Percentiles rank a stretch among this genome's conserved stretches.
These are phyloP conservation scores for Sebastes schlegelii DNA, from an alignment of 2,113 vertebrate species.

Conservation along the genomic window DNA sequence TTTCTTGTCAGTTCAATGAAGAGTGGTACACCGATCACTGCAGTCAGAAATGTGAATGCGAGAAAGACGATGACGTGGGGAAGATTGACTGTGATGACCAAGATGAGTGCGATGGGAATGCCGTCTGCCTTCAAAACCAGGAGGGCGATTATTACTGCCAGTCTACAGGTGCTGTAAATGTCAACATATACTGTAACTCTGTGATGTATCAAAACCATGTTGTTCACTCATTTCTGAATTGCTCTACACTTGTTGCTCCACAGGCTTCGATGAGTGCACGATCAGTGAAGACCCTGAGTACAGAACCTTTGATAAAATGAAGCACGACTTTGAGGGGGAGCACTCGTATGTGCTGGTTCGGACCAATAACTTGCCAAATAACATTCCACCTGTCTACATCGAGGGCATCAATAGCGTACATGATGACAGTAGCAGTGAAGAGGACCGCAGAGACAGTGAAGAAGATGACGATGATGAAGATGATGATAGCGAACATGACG, in stretches of 20 bases:
- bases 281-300: conserved; percentile 83
- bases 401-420: conserved; percentile 75
- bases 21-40: conserved; percentile 85
- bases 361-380: conserved; percentile 77
- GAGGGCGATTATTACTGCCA: conserved; percentile 80
- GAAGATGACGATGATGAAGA: conserved; percentile 12
- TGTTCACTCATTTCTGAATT: background rate
- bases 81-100: conserved; percentile 72
- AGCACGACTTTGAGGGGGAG: conserved; percentile 84
- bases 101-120: conserved; percentile 72
- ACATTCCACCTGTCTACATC: conserved; percentile 83
- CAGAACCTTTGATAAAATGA: conserved; percentile 84
- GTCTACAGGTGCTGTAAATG: conserved; percentile 75
- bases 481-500: conserved; percentile 14
- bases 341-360: conserved; percentile 82
- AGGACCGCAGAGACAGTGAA: conserved; percentile 13
- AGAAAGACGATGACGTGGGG: conserved; percentile 61
- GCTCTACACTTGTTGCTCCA: background rate
- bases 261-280: conserved; percentile 84
- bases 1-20: conserved; percentile 81
- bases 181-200: background rate
- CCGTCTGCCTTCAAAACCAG: conserved; percentile 78
- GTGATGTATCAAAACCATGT: background rate
- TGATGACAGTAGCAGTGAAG: conserved; percentile 46
- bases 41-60: conserved; percentile 82